These are phyloP conservation scores for Ciconia maguari DNA, from an alignment of 2,113 vertebrate genomes.

Conservation along the genomic window DNA sequence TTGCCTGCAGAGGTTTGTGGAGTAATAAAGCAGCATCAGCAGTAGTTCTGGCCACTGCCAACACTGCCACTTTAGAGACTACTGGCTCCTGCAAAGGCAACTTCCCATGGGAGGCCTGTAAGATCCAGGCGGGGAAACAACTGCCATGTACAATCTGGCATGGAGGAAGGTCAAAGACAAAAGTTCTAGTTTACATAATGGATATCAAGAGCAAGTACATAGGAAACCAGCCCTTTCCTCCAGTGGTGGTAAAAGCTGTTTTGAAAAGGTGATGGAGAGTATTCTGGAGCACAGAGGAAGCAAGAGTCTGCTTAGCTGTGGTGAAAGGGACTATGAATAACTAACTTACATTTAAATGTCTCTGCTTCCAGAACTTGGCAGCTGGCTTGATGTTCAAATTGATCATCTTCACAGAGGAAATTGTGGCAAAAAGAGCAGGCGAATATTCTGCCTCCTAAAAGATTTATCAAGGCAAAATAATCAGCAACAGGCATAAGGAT, in stretches of 20 bases:
- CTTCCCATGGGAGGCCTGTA: background rate
- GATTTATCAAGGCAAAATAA: constrained; percentile 29
- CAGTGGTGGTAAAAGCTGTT: background rate
- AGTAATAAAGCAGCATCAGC: background rate
- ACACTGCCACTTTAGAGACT: background rate
- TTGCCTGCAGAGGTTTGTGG: background rate
- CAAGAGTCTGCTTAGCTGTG: background rate
- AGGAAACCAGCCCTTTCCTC: background rate
- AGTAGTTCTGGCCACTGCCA: background rate
- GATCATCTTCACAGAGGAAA: constrained; percentile 98
- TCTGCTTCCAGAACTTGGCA: constrained; percentile 97
- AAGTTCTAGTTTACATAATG: background rate
- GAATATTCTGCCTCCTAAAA: constrained; percentile 92
- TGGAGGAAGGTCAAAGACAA: background rate
- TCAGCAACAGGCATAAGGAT: background rate
- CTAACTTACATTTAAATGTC: constrained; percentile 94
- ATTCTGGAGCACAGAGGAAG: background rate
- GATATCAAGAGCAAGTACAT: background rate
- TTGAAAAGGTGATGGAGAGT: background rate
- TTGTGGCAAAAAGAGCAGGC: constrained; percentile 96
- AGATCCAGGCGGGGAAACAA: background rate
- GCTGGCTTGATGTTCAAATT: constrained; percentile 98
- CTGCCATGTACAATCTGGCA: background rate
- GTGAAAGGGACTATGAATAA: background rate
- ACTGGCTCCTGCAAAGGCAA: background rate